These are phyloP conservation scores for Pseudococcus longispinus DNA, from an alignment of 2,888 invertebrate species.

Conservation along the genomic window DNA sequence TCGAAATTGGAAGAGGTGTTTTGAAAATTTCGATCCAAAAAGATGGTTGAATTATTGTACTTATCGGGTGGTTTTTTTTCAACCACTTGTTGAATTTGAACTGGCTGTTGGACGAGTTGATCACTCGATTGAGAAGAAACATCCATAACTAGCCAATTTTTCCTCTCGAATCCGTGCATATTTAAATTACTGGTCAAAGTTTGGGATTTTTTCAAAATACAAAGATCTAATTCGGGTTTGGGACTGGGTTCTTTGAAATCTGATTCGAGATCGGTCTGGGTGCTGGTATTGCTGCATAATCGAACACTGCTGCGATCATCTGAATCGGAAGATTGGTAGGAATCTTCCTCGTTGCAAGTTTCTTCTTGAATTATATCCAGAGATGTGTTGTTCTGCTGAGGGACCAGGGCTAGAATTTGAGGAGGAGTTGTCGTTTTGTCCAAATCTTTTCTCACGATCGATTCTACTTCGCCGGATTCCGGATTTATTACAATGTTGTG, in stretches of 20 bases:
- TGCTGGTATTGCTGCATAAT: not conserved
- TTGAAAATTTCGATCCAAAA: not conserved
- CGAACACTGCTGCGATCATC: not conserved
- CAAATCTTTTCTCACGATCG: conserved; percentile 7
- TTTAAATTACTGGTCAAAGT: conserved; percentile 30
- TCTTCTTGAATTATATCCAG: conserved; percentile 48
- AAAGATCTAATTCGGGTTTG: not conserved
- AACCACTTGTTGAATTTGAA: not conserved
- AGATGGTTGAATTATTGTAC: not conserved
- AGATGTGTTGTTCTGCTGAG: not conserved
- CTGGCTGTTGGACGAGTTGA: not conserved
- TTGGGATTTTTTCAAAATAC: conserved; percentile 21
- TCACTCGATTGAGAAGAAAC: not conserved
- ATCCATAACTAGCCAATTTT: not conserved
- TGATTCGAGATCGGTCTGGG: conserved; percentile 25
- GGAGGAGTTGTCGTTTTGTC: conserved; percentile 40
- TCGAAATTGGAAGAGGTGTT: not conserved
- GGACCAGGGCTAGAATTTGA: not conserved
- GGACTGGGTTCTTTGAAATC: not conserved
- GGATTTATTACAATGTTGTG: conserved; percentile 43
- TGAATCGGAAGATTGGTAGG: not conserved
- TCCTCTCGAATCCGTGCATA: not conserved
- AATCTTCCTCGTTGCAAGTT: not conserved
- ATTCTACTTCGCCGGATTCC: conserved; percentile 41
- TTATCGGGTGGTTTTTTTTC: not conserved